Conservation (phyloP, 1,140 invertebrate genomes). For the Cotesia glomerata region DNA sequence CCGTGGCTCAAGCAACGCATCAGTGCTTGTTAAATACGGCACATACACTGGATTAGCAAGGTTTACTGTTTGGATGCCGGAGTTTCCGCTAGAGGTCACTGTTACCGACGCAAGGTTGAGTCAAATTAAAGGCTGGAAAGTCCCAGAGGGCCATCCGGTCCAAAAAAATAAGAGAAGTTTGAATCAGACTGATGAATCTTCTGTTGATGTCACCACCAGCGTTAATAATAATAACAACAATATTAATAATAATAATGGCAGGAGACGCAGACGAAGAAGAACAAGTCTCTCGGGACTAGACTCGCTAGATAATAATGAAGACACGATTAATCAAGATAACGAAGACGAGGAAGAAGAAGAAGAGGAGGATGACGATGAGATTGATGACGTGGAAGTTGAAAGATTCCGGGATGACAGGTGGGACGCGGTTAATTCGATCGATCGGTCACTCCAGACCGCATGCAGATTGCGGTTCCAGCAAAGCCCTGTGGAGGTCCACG, state of each 20-base stretch:
- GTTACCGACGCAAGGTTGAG: slow-evolving; percentile 88
- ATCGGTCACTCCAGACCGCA: slow-evolving; percentile 51
- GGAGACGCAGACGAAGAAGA: slow-evolving; percentile 34
- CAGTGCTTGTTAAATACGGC: slow-evolving; percentile 92
- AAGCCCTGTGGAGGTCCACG: slow-evolving; percentile 87
- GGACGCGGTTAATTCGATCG: slow-evolving; percentile 62
- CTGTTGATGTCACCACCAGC: too few relatives aligned
- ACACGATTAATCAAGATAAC: slow-evolving; percentile 36
- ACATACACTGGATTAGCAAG: slow-evolving; percentile 85
- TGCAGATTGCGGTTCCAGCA: slow-evolving; percentile 90
- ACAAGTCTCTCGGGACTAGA: slow-evolving; percentile 36
- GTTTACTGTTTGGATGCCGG: slow-evolving; percentile 97
- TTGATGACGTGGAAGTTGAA: slow-evolving; percentile 34
- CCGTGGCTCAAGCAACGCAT: slow-evolving; percentile 91
- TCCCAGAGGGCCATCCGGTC: slow-evolving; percentile 75
- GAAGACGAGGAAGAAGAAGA: slow-evolving; percentile 35
- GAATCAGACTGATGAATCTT: slow-evolving; percentile 41
- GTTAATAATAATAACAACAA: slow-evolving; percentile 28
- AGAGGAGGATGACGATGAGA: slow-evolving; percentile 47
- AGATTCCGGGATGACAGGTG: slow-evolving; percentile 61
- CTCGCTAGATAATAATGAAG: slow-evolving; percentile 43
- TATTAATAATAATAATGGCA: slow-evolving; percentile 27
- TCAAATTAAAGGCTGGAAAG: slow-evolving; percentile 88
- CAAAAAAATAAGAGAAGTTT: slow-evolving; percentile 58
- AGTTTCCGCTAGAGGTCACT: slow-evolving; percentile 88